These are phyloP conservation scores for Hylomyscus alleni DNA, from an alignment of 2,797 vertebrate genomes.

Conservation along the genomic window DNA sequence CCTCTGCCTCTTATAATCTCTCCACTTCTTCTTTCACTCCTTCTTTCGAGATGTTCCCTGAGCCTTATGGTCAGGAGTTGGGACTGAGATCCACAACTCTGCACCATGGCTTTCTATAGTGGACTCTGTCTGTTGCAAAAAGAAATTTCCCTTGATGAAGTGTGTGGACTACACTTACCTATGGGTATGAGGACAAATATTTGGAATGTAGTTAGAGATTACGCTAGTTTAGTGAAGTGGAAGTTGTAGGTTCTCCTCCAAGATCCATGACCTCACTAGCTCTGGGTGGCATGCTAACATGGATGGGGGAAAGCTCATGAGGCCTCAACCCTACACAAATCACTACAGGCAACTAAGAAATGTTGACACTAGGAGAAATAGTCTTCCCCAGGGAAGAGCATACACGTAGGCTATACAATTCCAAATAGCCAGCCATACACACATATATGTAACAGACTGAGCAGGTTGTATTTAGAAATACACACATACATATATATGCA, in stretches of 20 bases:
- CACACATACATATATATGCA: too few species aligned
- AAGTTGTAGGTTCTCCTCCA: neutral
- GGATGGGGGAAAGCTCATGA: neutral
- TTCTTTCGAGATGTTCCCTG: neutral
- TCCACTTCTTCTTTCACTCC: too few species aligned
- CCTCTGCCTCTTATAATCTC: neutral
- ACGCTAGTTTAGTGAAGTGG: neutral
- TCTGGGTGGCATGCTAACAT: neutral
- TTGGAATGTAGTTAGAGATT: neutral
- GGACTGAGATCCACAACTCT: neutral
- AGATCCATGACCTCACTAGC: neutral
- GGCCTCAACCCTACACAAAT: neutral
- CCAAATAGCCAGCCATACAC: neutral
- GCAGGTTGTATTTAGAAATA: too few species aligned
- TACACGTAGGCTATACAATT: neutral
- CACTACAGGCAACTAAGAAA: neutral
- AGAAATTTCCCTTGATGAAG: neutral
- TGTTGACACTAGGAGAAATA: neutral
- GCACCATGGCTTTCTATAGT: neutral
- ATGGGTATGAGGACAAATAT: neutral
- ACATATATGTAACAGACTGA: too few species aligned
- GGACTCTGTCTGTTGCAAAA: neutral
- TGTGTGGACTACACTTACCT: neutral
- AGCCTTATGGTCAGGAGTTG: neutral
- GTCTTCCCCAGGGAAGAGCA: neutral